Conservation (phyloP, 2,888 invertebrate genomes). For the Seira ritae region DNA sequence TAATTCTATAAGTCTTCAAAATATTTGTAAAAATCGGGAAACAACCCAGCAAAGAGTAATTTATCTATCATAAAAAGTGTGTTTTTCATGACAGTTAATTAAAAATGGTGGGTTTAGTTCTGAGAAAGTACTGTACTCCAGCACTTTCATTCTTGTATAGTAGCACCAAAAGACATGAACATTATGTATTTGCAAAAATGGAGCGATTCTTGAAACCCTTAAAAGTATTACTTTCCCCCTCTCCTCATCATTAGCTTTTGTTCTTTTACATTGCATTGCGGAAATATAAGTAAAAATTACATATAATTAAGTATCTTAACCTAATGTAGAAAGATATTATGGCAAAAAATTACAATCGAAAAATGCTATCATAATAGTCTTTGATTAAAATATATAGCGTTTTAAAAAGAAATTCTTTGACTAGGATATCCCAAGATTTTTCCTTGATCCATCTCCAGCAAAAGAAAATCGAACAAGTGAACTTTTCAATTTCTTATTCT, state of each 20-base stretch:
- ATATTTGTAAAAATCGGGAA: conserved; percentile 23
- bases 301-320: too few relatives aligned
- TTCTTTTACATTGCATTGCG: too few relatives aligned
- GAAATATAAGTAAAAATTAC: too few relatives aligned
- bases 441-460: conserved; percentile 14
- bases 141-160: too few relatives aligned
- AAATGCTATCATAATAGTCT: conserved; percentile 9
- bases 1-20: conserved; percentile 37
- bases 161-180: too few relatives aligned
- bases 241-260: too few relatives aligned
- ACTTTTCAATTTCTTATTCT: not conserved
- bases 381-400: not conserved
- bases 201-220: too few relatives aligned
- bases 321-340: not conserved
- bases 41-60: not conserved
- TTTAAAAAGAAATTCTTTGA: conserved; percentile 18
- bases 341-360: not conserved
- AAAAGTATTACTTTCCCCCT: too few relatives aligned
- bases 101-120: conserved; percentile 8
- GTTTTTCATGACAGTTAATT: not conserved
- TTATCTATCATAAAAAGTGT: not conserved
- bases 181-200: too few relatives aligned
- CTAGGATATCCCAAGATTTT: conserved; percentile 21
- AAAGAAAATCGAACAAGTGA: not conserved
- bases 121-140: not conserved